Evolutionary conservation across 2,797 vertebrate genomes (phyloP).

Genomic region (Danio jaintianensis): DNA sequence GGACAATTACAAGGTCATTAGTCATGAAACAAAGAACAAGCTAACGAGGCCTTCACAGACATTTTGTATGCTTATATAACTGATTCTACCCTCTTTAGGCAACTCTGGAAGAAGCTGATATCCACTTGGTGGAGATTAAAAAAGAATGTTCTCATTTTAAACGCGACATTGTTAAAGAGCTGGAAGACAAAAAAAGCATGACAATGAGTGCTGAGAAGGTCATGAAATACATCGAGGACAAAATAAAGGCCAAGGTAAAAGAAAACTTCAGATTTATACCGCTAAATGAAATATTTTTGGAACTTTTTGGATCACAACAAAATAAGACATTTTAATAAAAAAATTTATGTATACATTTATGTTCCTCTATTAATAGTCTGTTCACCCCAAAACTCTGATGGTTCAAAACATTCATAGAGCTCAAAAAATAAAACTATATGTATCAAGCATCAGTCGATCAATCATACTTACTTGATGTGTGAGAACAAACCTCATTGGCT

Average conservation of each 20-base stretch:
- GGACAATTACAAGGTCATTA: slow-evolving; percentile 72
- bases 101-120: slow-evolving; percentile 76
- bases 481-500: no score
- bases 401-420: no score
- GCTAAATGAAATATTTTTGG: no score
- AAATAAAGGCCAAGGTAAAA: slow-evolving; percentile 76
- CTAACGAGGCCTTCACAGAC: background rate
- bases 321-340: no score
- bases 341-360: no score
- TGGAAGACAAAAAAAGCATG: slow-evolving; percentile 70
- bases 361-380: no score
- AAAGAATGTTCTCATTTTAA: slow-evolving; percentile 76
- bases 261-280: background rate
- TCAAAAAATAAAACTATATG: no score
- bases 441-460: no score
- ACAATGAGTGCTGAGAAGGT: slow-evolving; percentile 74
- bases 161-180: slow-evolving; percentile 70
- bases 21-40: background rate
- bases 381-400: no score
- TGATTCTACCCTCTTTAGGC: slow-evolving; percentile 66
- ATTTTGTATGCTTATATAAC: background rate
- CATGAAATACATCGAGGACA: slow-evolving; percentile 77
- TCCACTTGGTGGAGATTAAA: slow-evolving; percentile 73
- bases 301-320: no score
- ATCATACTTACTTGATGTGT: no score